Conservation (phyloP, 2,888 invertebrate genomes). For the Drosophila neonasuta region DNA sequence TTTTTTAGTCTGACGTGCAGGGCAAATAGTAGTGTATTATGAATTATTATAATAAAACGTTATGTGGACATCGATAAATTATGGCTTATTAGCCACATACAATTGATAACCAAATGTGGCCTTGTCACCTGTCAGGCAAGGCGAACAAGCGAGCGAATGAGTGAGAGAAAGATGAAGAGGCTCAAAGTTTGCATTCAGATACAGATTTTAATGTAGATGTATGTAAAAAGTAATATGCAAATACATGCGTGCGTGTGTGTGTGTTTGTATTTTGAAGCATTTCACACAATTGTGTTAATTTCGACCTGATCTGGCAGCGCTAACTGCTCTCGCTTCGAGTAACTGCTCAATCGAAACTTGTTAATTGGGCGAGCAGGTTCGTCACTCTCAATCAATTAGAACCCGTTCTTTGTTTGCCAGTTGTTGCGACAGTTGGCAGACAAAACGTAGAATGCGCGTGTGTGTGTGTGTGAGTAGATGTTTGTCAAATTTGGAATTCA, state of each 20-base stretch:
- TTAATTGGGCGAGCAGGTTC: constrained; percentile 68
- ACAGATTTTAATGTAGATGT: constrained; percentile 2
- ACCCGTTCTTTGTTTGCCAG: constrained; percentile 63
- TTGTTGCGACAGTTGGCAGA: not conserved
- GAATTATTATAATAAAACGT: constrained; percentile 39
- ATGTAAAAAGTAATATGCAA: constrained; percentile 22
- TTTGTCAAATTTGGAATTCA: constrained; percentile 52
- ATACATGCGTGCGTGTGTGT: not conserved
- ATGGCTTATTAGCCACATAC: constrained; percentile 40
- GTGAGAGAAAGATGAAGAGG: constrained; percentile 9
- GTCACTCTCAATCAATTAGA: constrained; percentile 65
- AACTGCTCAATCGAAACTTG: constrained; percentile 72
- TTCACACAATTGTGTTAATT: constrained; percentile 69
- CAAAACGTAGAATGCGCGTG: too few species aligned
- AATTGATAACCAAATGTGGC: constrained; percentile 48
- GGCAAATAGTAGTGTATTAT: constrained; percentile 22
- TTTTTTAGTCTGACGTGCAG: constrained; percentile 26
- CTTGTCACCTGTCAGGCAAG: constrained; percentile 48
- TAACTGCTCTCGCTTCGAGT: constrained; percentile 38
- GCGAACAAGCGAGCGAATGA: constrained; percentile 5
- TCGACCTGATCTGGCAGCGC: constrained; percentile 50
- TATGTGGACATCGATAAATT: constrained; percentile 47
- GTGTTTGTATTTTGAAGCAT: constrained; percentile 23
- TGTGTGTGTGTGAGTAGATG: not conserved
- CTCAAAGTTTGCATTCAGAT: constrained; percentile 7